Conservation (phyloP, 2,113 vertebrate genomes). For the Onychostruthus taczanowskii region DNA sequence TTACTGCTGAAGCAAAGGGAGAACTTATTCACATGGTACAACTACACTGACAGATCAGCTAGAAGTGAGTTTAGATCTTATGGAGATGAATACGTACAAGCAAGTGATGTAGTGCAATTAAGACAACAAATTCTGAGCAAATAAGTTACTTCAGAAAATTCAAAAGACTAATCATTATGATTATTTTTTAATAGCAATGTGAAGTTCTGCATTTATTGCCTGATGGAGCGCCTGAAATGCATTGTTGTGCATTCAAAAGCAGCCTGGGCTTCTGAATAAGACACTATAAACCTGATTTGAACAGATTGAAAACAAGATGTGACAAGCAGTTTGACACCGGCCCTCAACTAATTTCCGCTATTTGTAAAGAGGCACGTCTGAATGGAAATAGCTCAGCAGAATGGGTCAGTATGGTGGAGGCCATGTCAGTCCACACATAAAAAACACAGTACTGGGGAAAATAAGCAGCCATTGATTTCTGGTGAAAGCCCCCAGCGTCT, state of each 20-base stretch:
- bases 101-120: slow-evolving; percentile 60
- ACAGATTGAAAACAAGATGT: slow-evolving; percentile 87
- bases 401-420: slow-evolving; percentile 75
- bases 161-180: slow-evolving; percentile 79
- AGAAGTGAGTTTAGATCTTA: slow-evolving; percentile 51
- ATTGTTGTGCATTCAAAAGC: slow-evolving; percentile 78
- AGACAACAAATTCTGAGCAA: slow-evolving; percentile 68
- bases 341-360: slow-evolving; percentile 82
- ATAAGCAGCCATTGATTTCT: slow-evolving; percentile 82
- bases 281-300: slow-evolving; percentile 80
- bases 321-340: slow-evolving; percentile 83
- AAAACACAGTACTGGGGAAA: slow-evolving; percentile 68
- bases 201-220: slow-evolving; percentile 74
- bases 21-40: slow-evolving; percentile 20
- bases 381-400: slow-evolving; percentile 79
- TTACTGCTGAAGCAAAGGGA: slow-evolving; percentile 43
- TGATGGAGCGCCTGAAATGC: slow-evolving; percentile 74
- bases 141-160: slow-evolving; percentile 65
- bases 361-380: slow-evolving; percentile 79
- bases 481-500: slow-evolving; percentile 69
- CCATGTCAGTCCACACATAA: slow-evolving; percentile 77
- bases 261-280: slow-evolving; percentile 73
- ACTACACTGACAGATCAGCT: slow-evolving; percentile 50
- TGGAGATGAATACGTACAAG: slow-evolving; percentile 38
- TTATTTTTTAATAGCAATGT: slow-evolving; percentile 81